Conservation (phyloP, 1,140 invertebrate genomes). For the Aplysia californica region DNA sequence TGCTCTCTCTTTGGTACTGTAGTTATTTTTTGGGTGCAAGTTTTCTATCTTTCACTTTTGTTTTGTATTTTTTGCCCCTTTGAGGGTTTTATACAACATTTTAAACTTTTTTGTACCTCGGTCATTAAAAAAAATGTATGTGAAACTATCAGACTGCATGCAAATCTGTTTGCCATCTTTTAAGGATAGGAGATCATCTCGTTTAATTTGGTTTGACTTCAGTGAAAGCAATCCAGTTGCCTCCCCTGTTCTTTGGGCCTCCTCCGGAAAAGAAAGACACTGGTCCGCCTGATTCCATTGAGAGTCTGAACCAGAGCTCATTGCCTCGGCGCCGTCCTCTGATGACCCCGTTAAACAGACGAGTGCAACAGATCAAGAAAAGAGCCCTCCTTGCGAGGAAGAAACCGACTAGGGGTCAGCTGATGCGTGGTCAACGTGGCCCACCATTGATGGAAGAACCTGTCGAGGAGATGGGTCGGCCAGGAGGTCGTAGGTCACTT, state of each 20-base stretch:
- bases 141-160: too few species aligned
- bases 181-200: too few species aligned
- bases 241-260: constrained; percentile 21
- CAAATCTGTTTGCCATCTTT: too few species aligned
- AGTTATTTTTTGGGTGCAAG: too few species aligned
- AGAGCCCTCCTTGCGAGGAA: constrained; percentile 3
- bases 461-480: background rate
- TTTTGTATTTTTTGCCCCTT: too few species aligned
- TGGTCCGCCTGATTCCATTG: constrained; percentile 12
- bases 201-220: too few species aligned
- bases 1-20: too few species aligned
- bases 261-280: constrained; percentile 17
- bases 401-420: background rate
- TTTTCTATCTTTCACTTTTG: too few species aligned
- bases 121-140: too few species aligned
- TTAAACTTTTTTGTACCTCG: too few species aligned
- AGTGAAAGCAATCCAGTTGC: constrained; percentile 20
- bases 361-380: constrained; percentile 15
- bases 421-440: background rate
- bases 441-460: background rate
- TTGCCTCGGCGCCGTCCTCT: background rate
- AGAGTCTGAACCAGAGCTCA: constrained; percentile 22
- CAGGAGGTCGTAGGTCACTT: background rate
- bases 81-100: too few species aligned
- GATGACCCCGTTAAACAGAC: background rate